Percentiles rank a stretch among this genome's conserved stretches.
phyloP scores from a whole-genome alignment of 2,797 vertebrate species.

The Myotis pilosus region DNA sequence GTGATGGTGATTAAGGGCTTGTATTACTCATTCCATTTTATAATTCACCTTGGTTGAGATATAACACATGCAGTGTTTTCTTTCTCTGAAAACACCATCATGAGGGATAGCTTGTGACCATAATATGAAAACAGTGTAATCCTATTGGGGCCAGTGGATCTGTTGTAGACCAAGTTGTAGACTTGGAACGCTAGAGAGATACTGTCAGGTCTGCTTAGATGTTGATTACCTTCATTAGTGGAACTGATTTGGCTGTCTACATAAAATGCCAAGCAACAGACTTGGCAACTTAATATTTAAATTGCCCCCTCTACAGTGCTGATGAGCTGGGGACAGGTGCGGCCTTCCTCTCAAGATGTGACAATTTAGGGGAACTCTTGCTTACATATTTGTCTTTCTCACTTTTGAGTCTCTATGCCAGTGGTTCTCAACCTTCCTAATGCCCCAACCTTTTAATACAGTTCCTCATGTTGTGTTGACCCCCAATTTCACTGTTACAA shows the following conservation, averaged over 20 bases:
- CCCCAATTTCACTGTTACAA: no score
- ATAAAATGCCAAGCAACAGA: constrained; percentile 67
- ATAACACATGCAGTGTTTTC: not conserved
- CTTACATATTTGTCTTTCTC: not conserved
- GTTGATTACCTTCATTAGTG: constrained; percentile 77
- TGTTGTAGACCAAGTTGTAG: not conserved
- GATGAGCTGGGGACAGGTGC: not conserved
- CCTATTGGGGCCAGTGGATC: not conserved
- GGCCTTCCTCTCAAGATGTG: not conserved
- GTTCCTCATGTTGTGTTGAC: no score
- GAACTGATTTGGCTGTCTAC: constrained; percentile 74
- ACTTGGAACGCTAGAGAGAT: no score
- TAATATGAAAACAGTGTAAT: not conserved
- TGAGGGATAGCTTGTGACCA: not conserved
- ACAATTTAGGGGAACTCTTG: not conserved
- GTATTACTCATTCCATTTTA: not conserved
- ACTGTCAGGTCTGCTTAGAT: constrained; percentile 55
- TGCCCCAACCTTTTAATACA: no score
- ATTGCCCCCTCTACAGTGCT: not conserved
- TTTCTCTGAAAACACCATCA: not conserved
- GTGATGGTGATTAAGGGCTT: not conserved
- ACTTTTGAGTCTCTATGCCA: not conserved
- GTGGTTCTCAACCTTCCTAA: no score
- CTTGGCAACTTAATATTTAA: constrained; percentile 27
- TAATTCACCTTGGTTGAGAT: not conserved